phyloP scores from a whole-genome alignment of 1,140 invertebrate species.

The Atta texana region DNA sequence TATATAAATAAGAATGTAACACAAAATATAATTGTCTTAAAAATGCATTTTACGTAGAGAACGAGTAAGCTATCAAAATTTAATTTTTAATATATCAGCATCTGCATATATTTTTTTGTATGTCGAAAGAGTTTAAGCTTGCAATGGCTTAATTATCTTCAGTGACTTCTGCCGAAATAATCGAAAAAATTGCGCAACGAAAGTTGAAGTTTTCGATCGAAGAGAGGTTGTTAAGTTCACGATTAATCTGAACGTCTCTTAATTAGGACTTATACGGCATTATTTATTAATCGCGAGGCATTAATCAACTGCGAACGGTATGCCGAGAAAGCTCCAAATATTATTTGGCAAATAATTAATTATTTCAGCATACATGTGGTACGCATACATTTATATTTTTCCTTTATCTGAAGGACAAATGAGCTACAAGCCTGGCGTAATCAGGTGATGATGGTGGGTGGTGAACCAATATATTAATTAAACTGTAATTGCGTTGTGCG shows the following conservation, averaged over 20 bases:
- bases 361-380: slow-evolving; percentile 22
- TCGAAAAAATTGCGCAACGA: slow-evolving; percentile 6
- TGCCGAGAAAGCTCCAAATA: neutral
- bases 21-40: neutral
- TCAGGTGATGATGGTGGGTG: neutral
- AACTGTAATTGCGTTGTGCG: slow-evolving; percentile 31
- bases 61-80: neutral
- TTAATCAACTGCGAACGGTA: slow-evolving; percentile 33
- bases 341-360: slow-evolving; percentile 31
- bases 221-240: neutral
- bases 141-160: neutral
- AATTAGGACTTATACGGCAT: slow-evolving; percentile 45
- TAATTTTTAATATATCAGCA: neutral
- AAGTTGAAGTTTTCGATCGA: neutral
- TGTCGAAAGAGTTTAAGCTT: neutral
- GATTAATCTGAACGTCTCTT: slow-evolving; percentile 19
- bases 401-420: slow-evolving; percentile 35
- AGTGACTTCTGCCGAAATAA: slow-evolving; percentile 3
- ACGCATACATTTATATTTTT: neutral
- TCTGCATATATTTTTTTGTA: neutral
- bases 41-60: neutral
- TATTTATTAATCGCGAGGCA: neutral
- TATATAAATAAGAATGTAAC: neutral
- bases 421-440: neutral
- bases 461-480: slow-evolving; percentile 43